phyloP scores from a whole-genome alignment of 2,113 vertebrate species.

The Girardinichthys multiradiatus region DNA sequence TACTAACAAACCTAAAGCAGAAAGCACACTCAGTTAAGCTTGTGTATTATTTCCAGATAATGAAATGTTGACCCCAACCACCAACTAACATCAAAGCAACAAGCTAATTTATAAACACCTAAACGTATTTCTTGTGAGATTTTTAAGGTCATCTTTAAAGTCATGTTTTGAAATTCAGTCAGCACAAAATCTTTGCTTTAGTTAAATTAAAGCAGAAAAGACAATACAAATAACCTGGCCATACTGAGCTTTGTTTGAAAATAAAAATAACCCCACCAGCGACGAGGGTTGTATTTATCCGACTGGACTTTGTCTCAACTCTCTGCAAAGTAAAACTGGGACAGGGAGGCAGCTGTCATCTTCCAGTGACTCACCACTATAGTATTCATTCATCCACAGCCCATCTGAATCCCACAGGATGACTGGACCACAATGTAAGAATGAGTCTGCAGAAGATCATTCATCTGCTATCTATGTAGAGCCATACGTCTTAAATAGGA shows the following conservation, averaged over 20 bases:
- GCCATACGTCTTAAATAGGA: neutral
- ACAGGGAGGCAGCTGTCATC: constrained; percentile 23
- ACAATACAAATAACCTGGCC: neutral
- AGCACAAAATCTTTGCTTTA: too few relatives aligned
- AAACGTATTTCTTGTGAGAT: too few relatives aligned
- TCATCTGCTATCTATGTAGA: neutral
- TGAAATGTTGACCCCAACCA: too few relatives aligned
- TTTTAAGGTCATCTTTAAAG: too few relatives aligned
- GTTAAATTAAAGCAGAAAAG: too few relatives aligned
- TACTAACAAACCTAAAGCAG: too few relatives aligned
- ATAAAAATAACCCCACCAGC: constrained; percentile 21
- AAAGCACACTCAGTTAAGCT: too few relatives aligned
- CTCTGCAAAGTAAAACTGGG: constrained; percentile 30
- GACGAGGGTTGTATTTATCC: neutral
- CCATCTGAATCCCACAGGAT: constrained; percentile 21
- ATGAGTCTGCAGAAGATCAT: neutral
- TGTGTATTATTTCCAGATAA: too few relatives aligned
- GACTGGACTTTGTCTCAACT: constrained; percentile 12
- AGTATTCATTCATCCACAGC: constrained; percentile 29
- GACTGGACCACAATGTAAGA: constrained; percentile 8
- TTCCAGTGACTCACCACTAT: constrained; percentile 53
- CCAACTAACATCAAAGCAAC: too few relatives aligned
- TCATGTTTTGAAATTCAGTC: too few relatives aligned
- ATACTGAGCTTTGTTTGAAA: neutral
- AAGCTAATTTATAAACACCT: too few relatives aligned